phyloP scores from a whole-genome alignment of 2,888 invertebrate species.

The Diplazon laetatorius region DNA sequence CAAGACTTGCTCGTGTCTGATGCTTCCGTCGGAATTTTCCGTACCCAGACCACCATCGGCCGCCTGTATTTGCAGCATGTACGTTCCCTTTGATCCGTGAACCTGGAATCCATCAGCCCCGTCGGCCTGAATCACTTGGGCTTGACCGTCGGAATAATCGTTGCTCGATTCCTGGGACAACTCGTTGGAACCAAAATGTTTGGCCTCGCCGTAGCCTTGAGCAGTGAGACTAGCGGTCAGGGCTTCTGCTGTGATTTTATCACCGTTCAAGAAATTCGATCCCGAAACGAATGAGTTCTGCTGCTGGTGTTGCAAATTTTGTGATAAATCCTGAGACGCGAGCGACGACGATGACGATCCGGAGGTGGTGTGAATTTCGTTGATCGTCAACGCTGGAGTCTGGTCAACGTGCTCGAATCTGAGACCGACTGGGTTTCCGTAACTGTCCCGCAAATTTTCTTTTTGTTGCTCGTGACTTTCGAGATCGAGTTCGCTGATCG shows the following conservation, averaged over 20 bases:
- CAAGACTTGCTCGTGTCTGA: conserved; percentile 89
- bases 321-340: conserved; percentile 46
- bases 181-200: conserved; percentile 67
- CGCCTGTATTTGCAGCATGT: conserved; percentile 90
- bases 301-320: conserved; percentile 59
- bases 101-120: conserved; percentile 78
- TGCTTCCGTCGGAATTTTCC: conserved; percentile 83
- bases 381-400: conserved; percentile 59
- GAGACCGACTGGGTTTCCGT: conserved; percentile 75
- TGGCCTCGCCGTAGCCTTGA: conserved; percentile 69
- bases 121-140: conserved; percentile 72
- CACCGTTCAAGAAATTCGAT: conserved; percentile 63
- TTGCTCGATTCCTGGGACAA: conserved; percentile 70
- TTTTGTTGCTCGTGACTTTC: conserved; percentile 72
- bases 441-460: conserved; percentile 77
- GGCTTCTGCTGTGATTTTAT: conserved; percentile 71
- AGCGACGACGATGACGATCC: conserved; percentile 38
- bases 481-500: conserved; percentile 75
- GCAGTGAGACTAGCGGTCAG: conserved; percentile 74
- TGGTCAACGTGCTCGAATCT: conserved; percentile 48
- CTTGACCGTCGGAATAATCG: conserved; percentile 55
- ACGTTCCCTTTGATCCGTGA: conserved; percentile 85
- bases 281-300: conserved; percentile 62
- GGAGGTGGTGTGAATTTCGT: conserved; percentile 53
- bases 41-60: conserved; percentile 84